Base-by-base conservation (phyloP, 2,113 vertebrate species). In the Malurus melanocephalus region DNA sequence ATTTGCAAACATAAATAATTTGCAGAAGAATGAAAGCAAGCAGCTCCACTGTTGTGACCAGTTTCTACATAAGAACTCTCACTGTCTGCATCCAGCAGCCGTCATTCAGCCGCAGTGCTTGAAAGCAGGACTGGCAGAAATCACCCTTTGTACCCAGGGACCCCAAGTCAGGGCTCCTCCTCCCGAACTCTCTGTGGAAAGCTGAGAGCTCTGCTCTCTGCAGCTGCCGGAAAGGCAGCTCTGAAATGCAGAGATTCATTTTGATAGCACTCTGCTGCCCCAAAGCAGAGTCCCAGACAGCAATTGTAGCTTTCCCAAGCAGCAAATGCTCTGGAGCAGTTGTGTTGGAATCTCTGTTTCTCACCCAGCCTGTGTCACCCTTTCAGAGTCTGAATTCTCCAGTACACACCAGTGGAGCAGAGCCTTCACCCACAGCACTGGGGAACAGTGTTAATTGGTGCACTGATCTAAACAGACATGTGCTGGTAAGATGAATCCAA, bases 71-170 rank as follows among this genome's bases (percentile, higher is more conserved):
- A 79, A 2, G 3, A 87, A 52, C 60, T 51, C 80, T 55, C 49
- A 21, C 11, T 51, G 46, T 14, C 35, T 69, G 62, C 53, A 73
- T 64, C 56, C 85, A 92, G 92, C 85, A 86, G 66, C 65, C 3
- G 30, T n/a, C 72, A 24, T 62, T 69, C 81, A 87, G 74, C 78
- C 62, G 28, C 59, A 80, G 38, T 3, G 28, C 67, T 81, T 77
- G 26, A 28, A 24, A 92, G 66, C 33, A 68, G 79, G 53, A 84
- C 79, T 64, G 93, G 88, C 66, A 93, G 90, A 95, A 94, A 98
- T 98, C 98, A 98, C 98, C 98, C 98, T 97, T 97, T 97, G 98
- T 97, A 97, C 98, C 98, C 97, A 98, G 98, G 97, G 98, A 98
- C 97, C 98, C 98, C 97, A 97, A 95, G 97, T 96, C 97, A 98